Evolutionary conservation across 2,113 vertebrate genomes (phyloP).

Genomic region (Dicrurus megarhynchus): DNA sequence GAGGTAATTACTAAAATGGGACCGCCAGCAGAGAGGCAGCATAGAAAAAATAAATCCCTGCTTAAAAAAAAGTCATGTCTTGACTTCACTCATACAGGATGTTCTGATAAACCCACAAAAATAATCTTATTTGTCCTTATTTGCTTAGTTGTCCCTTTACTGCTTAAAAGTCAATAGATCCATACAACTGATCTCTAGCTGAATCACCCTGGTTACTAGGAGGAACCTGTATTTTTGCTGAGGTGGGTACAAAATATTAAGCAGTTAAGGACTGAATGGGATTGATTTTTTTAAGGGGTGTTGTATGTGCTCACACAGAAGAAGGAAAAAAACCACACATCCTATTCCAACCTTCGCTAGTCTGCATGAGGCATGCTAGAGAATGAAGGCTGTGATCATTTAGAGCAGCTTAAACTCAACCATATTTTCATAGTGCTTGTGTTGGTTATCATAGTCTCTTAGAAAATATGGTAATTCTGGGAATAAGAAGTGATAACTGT

Average conservation of each 20-base stretch:
- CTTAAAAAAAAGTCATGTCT: not conserved
- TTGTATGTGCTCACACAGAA: not conserved
- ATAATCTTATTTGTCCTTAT: not conserved
- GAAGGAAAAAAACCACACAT: not conserved
- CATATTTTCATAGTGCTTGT: not conserved
- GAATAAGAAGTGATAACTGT: slow-evolving; percentile 50
- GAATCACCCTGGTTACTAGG: not conserved
- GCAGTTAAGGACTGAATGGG: not conserved
- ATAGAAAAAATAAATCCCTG: not conserved
- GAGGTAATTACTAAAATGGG: not conserved
- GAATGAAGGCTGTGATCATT: not conserved
- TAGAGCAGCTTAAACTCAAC: not conserved
- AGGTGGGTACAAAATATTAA: not conserved
- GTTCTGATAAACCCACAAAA: not conserved
- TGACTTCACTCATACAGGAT: not conserved
- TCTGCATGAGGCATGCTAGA: slow-evolving; percentile 8
- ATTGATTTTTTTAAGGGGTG: not conserved
- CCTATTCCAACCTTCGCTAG: not conserved
- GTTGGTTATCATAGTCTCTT: slow-evolving; percentile 19
- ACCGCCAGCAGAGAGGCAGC: not conserved
- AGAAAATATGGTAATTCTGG: slow-evolving; percentile 11
- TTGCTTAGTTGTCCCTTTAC: not conserved
- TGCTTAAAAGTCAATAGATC: not conserved
- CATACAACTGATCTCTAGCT: not conserved
- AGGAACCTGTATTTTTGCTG: not conserved